Conservation (phyloP, 2,113 vertebrate genomes). For the Phasianus colchicus region DNA sequence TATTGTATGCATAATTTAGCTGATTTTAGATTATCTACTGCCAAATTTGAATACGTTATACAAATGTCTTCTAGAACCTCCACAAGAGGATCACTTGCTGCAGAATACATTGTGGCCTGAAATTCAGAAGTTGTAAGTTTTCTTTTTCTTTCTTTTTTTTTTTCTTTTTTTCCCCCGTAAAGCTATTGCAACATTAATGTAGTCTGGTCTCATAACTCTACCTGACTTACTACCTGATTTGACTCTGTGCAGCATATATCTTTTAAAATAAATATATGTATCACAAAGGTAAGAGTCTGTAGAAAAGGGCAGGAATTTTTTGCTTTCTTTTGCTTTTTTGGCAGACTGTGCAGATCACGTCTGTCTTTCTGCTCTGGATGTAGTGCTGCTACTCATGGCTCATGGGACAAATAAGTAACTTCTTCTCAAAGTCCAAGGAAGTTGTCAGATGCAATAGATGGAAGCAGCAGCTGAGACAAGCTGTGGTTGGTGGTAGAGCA, state of each 20-base stretch:
- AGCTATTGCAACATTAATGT: background rate
- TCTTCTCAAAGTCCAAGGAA: background rate
- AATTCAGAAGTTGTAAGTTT: conserved; percentile 95
- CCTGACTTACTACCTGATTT: background rate
- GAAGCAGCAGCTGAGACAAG: background rate
- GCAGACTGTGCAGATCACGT: background rate
- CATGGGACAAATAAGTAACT: background rate
- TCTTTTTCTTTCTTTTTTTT: background rate
- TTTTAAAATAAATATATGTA: background rate
- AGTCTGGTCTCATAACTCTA: background rate
- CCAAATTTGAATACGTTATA: background rate
- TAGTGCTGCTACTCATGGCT: background rate
- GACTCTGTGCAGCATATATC: rapidly evolving
- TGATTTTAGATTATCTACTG: background rate
- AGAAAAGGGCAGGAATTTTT: background rate
- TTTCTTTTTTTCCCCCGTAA: background rate
- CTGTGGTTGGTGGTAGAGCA: background rate
- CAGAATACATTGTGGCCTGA: conserved; percentile 99
- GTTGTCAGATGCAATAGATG: background rate
- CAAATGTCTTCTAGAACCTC: conserved; percentile 85
- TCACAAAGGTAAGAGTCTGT: background rate
- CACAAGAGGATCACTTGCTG: conserved; percentile 94
- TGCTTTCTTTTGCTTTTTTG: rapidly evolving
- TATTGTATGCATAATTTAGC: background rate
- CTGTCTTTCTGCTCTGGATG: background rate